Conservation (phyloP, 2,797 vertebrate genomes). For the Meda fulgida region DNA sequence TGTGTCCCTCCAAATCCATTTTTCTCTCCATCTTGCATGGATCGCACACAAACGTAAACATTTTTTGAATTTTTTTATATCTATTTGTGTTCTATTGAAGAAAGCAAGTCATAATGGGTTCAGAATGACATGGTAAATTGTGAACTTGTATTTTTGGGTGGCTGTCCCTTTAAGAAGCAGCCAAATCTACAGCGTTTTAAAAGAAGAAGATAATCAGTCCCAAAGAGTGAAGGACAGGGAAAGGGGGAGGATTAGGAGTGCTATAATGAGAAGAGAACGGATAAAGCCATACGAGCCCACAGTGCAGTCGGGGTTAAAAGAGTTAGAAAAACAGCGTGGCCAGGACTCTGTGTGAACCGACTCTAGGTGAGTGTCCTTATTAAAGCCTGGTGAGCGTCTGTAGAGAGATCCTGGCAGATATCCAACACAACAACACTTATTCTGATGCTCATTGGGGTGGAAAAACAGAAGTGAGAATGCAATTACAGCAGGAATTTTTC, state of each 20-base stretch:
- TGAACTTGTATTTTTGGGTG: neutral
- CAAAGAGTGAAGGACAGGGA: slow-evolving; percentile 23
- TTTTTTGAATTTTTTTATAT: neutral
- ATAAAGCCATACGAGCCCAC: slow-evolving; percentile 29
- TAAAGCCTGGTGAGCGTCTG: slow-evolving; percentile 52
- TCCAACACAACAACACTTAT: slow-evolving; percentile 40
- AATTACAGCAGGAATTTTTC: slow-evolving; percentile 44
- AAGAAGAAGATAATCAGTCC: slow-evolving; percentile 30
- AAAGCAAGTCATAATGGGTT: neutral
- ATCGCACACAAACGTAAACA: neutral
- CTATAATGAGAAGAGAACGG: neutral
- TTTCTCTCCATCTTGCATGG: neutral
- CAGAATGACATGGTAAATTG: neutral
- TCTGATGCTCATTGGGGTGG: slow-evolving; percentile 5
- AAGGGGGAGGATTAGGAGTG: neutral
- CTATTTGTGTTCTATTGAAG: neutral
- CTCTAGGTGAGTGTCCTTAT: slow-evolving; percentile 56
- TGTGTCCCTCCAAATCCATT: neutral
- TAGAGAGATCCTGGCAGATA: slow-evolving; percentile 37
- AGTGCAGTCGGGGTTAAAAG: slow-evolving; percentile 22
- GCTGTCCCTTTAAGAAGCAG: slow-evolving; percentile 25
- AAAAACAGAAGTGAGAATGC: slow-evolving; percentile 14
- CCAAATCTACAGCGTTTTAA: slow-evolving; percentile 24
- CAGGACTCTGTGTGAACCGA: neutral
- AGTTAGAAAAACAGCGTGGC: slow-evolving; percentile 33